Percentiles rank a stretch among this genome's conserved stretches.
These are phyloP conservation scores for Eulemur mongoz DNA, from an alignment of 2,797 vertebrate genomes.

Conservation along the genomic window DNA sequence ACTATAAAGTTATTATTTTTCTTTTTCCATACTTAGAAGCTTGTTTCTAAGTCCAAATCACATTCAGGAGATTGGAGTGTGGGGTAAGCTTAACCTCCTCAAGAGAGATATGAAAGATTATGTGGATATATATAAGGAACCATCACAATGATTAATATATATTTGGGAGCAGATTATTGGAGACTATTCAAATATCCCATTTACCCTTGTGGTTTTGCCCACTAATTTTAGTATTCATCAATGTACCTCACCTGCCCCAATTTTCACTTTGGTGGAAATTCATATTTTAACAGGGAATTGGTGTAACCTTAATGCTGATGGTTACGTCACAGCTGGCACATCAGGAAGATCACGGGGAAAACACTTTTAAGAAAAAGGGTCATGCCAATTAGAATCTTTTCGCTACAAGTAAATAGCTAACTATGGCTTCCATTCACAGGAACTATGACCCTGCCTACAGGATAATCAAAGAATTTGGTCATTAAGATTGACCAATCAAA, in stretches of 20 bases:
- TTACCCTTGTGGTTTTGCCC: background rate
- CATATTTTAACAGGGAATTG: background rate
- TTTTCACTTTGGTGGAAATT: background rate
- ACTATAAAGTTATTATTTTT: background rate
- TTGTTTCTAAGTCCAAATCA: background rate
- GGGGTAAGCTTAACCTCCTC: background rate
- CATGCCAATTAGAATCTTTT: background rate
- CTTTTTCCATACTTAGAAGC: background rate
- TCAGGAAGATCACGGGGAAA: background rate
- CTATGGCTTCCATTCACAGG: background rate
- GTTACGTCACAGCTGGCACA: background rate
- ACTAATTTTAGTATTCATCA: background rate
- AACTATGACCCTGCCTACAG: background rate
- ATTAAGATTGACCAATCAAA: background rate
- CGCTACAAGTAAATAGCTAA: background rate
- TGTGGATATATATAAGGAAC: background rate
- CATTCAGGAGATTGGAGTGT: background rate
- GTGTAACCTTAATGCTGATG: background rate
- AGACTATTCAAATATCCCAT: background rate
- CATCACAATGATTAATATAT: background rate
- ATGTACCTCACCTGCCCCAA: background rate
- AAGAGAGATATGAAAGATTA: background rate
- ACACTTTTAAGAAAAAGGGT: background rate
- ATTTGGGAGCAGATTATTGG: background rate
- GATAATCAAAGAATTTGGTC: background rate